Conservation (phyloP, 2,113 vertebrate species). For the Pseudonaja textilis region DNA sequence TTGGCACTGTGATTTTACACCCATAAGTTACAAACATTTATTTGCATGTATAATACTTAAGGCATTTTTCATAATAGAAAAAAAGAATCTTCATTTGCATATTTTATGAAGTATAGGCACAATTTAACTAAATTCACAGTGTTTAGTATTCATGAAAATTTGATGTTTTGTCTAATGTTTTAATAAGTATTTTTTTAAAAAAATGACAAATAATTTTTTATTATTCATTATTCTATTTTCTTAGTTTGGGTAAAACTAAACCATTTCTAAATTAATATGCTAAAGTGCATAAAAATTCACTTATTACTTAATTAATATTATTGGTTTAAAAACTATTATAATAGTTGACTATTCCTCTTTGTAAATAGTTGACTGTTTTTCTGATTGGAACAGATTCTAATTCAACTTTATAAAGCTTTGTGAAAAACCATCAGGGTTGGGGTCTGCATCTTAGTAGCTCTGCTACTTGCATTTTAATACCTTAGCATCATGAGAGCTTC, state of each 20-base stretch:
- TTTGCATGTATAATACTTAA: background rate
- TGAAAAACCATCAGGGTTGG: background rate
- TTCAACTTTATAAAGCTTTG: background rate
- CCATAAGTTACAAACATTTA: background rate
- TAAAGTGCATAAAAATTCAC: background rate
- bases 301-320: background rate
- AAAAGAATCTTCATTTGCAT: background rate
- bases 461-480: constrained; percentile 14
- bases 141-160: background rate
- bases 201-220: background rate
- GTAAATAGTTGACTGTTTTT: background rate
- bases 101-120: background rate
- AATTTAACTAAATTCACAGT: background rate
- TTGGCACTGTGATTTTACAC: background rate
- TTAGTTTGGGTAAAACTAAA: background rate
- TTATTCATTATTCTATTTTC: background rate
- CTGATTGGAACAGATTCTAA: background rate
- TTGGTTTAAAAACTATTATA: background rate
- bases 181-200: background rate
- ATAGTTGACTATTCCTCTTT: background rate
- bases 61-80: background rate
- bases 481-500: background rate
- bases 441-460: background rate
- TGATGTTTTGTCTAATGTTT: background rate
- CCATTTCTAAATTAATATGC: background rate